Percentiles rank a stretch among this genome's conserved stretches.
phyloP scores from a whole-genome alignment of 2,888 invertebrate species.

The Megamerina dolium region DNA sequence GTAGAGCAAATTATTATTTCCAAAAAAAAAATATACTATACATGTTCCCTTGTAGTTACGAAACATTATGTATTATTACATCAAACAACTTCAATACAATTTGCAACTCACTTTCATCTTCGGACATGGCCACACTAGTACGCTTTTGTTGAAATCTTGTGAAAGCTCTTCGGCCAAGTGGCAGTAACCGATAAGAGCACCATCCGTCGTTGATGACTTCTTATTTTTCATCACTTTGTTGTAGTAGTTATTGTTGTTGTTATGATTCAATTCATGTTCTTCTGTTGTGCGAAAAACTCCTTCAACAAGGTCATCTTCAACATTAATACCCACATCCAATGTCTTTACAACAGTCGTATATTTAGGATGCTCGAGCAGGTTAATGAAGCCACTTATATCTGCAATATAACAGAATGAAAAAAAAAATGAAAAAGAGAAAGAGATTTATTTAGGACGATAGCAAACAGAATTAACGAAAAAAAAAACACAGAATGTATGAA shows the following conservation, averaged over 20 bases:
- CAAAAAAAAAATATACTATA: too few relatives aligned
- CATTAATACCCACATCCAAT: slow-evolving; percentile 42
- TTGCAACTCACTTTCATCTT: slow-evolving; percentile 48
- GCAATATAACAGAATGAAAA: slow-evolving; percentile 18
- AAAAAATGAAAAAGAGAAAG: slow-evolving; percentile 23
- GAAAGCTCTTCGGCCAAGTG: slow-evolving; percentile 44
- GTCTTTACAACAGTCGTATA: slow-evolving; percentile 47
- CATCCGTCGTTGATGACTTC: slow-evolving; percentile 21
- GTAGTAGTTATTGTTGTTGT: slow-evolving; percentile 4
- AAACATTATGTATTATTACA: too few relatives aligned
- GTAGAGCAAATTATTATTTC: too few relatives aligned
- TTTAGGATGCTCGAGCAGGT: slow-evolving; percentile 44
- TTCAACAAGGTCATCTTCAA: slow-evolving; percentile 29
- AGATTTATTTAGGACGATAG: slow-evolving; percentile 10
- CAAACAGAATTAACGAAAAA: too few relatives aligned
- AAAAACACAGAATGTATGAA: neutral
- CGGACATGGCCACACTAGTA: slow-evolving; percentile 48
- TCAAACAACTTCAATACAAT: too few relatives aligned
- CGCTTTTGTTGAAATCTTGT: slow-evolving; percentile 44
- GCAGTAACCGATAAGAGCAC: slow-evolving; percentile 36
- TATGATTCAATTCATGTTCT: neutral
- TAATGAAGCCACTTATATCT: slow-evolving; percentile 48
- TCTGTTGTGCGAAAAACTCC: slow-evolving; percentile 13
- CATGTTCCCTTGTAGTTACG: too few relatives aligned
- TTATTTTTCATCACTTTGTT: slow-evolving; percentile 14